Base-by-base conservation (phyloP, 2,888 invertebrate genomes). In the Xestia rhomboidea region DNA sequence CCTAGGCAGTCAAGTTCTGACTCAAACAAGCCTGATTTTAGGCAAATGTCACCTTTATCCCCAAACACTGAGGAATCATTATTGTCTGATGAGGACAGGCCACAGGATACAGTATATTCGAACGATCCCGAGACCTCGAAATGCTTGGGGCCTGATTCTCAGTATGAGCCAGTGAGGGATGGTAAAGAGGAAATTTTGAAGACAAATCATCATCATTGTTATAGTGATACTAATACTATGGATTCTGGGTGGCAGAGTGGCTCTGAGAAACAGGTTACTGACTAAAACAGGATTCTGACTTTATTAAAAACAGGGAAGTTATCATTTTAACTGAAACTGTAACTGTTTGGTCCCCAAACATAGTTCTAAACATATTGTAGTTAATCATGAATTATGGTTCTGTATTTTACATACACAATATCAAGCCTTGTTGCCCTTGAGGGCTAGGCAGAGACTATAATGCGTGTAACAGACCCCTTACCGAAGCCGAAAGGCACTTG, bases 231-330 rank as follows among this genome's bases (percentile, higher is more conserved):
- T 0, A 97, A 97, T 63, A 98, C 97, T 0, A 97, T 97, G 96
- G 98, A 98, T 85, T 97, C 97, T 0, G 98, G 98, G 0, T 98
- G 98, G 97, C 98, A 98, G 83, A 97, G 97, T 87, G 98, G 97
- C 0, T 97, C 97, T 0, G 97, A 97, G 82, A 97, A 97, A 91
- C 97, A 97, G 77, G 97, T 95, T n/a, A 97, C 97, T 62, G 97
- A 97, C 57, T 84, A 86, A 7, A n/a, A 27, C 49, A 71, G 62
- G 13, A 67, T 63, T 62, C 54, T 57, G 67, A 27, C 11, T 57
- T 81, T 21, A 15, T 57, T 27, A 54, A 21, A 62, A 62, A 62
- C 21, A 62, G 62, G 34, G 62, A 34, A 62, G 34, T 34, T 34
- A 21, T 10, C 3, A 34, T 34, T 34, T 62, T 11, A 62, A 34